These are phyloP conservation scores for Ametastegia equiseti DNA, from an alignment of 2,888 invertebrate species.

Conservation along the genomic window DNA sequence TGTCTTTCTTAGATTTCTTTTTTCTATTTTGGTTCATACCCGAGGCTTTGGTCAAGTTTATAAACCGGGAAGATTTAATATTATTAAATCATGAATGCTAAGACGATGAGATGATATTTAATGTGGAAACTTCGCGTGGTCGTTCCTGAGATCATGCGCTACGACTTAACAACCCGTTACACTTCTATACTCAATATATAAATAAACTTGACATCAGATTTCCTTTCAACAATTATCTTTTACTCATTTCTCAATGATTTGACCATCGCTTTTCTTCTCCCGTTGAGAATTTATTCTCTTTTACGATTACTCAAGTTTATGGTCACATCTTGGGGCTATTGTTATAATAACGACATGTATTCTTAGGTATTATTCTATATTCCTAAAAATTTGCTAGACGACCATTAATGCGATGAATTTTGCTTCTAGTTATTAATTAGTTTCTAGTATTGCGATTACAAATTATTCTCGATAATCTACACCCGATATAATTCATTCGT, in stretches of 20 bases:
- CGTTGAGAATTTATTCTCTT: not conserved
- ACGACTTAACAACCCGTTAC: not conserved
- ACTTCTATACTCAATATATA: not conserved
- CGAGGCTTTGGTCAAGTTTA: not conserved
- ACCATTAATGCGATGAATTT: too few relatives aligned
- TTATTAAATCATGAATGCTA: not conserved
- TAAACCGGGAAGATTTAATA: not conserved
- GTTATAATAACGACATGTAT: too few relatives aligned
- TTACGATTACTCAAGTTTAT: conserved; percentile 37
- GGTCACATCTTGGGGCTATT: not conserved
- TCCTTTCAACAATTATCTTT: not conserved
- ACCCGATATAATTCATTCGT: not conserved
- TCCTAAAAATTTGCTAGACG: too few relatives aligned
- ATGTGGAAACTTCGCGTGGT: not conserved
- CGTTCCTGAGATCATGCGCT: not conserved
- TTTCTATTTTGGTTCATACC: not conserved
- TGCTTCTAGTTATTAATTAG: not conserved
- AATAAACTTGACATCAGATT: conserved; percentile 8
- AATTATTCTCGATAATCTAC: conserved; percentile 6
- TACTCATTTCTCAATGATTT: not conserved
- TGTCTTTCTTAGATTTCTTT: not conserved
- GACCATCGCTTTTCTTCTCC: not conserved
- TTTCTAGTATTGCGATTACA: conserved; percentile 15
- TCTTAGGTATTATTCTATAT: too few relatives aligned
- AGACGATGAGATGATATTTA: not conserved